These are phyloP conservation scores for Cinara cedri DNA, from an alignment of 2,888 invertebrate genomes.

Conservation along the genomic window DNA sequence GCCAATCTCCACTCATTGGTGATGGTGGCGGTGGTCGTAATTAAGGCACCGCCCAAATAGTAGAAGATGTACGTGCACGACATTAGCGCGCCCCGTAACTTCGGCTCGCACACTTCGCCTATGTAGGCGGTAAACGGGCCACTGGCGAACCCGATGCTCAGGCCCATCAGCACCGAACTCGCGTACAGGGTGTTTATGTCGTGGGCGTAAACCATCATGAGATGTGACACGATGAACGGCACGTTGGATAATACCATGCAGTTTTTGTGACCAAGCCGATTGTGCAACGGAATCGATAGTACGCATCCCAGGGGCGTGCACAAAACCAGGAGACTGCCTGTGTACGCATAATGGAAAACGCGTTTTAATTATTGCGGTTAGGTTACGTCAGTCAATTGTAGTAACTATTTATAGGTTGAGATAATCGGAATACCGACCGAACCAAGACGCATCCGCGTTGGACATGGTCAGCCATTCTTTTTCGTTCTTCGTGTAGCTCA, in stretches of 20 bases:
- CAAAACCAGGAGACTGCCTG: constrained; percentile 35
- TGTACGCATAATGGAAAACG: too few species aligned
- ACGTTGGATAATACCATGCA: constrained; percentile 48
- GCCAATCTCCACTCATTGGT: constrained; percentile 35
- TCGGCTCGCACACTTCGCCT: constrained; percentile 46
- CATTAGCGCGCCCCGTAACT: constrained; percentile 34
- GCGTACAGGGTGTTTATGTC: constrained; percentile 28
- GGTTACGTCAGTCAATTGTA: too few species aligned
- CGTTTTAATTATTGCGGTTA: too few species aligned
- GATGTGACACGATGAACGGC: constrained; percentile 7
- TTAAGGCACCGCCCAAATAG: constrained; percentile 4
- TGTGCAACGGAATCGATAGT: neutral
- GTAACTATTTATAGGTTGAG: too few species aligned
- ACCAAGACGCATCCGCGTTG: constrained; percentile 25
- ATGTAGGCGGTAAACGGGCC: constrained; percentile 36
- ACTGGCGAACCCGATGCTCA: constrained; percentile 31
- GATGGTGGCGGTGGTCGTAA: neutral
- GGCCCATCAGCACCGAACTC: constrained; percentile 25
- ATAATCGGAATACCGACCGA: constrained; percentile 17
- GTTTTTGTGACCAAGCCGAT: constrained; percentile 28
- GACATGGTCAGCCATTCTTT: constrained; percentile 16
- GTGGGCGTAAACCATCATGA: constrained; percentile 22
- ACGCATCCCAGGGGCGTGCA: constrained; percentile 26
- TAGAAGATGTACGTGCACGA: constrained; percentile 36
- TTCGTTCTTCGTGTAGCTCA: neutral